Conservation (phyloP, 2,113 vertebrate species). For the Melozone crissalis region DNA sequence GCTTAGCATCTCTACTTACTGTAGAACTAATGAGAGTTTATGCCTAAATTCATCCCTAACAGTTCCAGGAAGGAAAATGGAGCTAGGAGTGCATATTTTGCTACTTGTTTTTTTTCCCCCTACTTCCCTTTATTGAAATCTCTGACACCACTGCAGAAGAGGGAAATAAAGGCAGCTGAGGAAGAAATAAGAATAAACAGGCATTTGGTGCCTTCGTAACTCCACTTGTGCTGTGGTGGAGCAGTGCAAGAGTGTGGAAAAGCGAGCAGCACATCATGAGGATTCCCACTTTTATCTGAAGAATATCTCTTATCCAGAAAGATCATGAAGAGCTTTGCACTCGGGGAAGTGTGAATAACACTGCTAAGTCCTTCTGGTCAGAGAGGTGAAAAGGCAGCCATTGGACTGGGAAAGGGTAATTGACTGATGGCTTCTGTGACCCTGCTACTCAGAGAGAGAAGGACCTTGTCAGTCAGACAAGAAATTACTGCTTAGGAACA, state of each 20-base stretch:
- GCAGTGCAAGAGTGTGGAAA: neutral
- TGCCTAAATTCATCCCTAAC: neutral
- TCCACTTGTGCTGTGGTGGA: neutral
- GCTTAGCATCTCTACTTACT: neutral
- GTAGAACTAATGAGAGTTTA: neutral
- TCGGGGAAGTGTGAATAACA: conserved; percentile 45
- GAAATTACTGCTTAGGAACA: conserved; percentile 15
- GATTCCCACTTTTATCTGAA: neutral
- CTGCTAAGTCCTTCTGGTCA: conserved; percentile 31
- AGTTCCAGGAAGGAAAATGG: neutral
- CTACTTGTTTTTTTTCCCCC: neutral
- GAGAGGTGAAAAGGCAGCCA: conserved; percentile 48
- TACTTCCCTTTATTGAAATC: neutral
- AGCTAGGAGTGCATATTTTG: neutral
- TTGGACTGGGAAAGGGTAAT: conserved; percentile 53
- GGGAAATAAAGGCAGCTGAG: neutral
- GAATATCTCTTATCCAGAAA: conserved; percentile 34
- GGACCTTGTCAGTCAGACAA: conserved; percentile 49
- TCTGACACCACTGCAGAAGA: neutral
- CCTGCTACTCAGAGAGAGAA: conserved; percentile 7
- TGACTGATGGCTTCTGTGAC: conserved; percentile 56
- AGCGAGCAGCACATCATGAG: neutral
- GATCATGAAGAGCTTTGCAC: conserved; percentile 32
- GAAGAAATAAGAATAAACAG: neutral
- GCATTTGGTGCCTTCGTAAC: neutral